Base-by-base conservation (phyloP, 2,888 invertebrate genomes). In the Megamerina dolium region DNA sequence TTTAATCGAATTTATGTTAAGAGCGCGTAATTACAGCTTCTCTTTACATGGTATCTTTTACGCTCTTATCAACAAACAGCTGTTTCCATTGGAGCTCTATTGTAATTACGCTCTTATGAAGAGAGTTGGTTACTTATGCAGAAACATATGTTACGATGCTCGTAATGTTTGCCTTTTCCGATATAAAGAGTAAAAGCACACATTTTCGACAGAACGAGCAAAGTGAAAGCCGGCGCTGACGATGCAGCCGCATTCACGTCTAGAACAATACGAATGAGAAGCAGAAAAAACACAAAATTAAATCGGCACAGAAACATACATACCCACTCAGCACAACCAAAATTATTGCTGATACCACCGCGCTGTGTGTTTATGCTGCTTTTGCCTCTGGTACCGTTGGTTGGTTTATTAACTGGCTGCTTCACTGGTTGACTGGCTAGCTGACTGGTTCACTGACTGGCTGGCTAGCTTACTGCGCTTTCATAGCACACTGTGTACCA, bases 291-390 rank as follows among this genome's bases (percentile, higher is more conserved):
- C 44, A 23, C 36, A 45, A 36, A 38, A 46, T 17, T 36, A 39
- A 50, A 46, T 53, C 65, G 65, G 62, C 65, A 64, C 63, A 65
- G 66, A 65, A 63, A 64, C 66, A 66, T 64, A 66, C 54, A 64
- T 64, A 64, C 63, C 65, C 64, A 65, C 62, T 64, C 60, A 62
- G 50, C 48, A 44, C 19, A 29, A 40, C 9, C 34, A 34, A 34
- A 37, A 37, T 13, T 23, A 14, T 31, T 37, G 43, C 37, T 17
- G 31, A 18, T 29, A 34, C 35, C 20, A 34, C 9, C 18, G 29
- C 34, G 12, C 34, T 17, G 10, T 34, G n/a, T 23, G 18, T 17
- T n/a, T 32, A 13, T 14, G 37, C 26, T 30, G 40, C 36, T 37
- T 29, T 27, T 37, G 13, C 29, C 34, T 31, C 32, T 27, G n/a